Base-by-base conservation (phyloP, 1,140 invertebrate genomes). In the Caenorhabditis elegans region DNA sequence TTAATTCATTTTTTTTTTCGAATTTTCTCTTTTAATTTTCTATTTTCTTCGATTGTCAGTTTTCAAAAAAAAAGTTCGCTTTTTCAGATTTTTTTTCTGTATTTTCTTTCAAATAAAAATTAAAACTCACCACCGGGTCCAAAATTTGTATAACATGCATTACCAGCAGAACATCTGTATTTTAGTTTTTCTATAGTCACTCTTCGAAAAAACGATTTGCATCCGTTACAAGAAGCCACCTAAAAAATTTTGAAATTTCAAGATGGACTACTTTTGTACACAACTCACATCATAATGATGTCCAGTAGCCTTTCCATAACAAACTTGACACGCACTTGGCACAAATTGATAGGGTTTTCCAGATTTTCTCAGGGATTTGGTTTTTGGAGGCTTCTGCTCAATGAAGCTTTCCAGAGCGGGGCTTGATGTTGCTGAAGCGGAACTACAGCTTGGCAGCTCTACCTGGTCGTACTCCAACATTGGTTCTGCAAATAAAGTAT, bases 341-440 rank as follows among this genome's bases (percentile, higher is more conserved):
- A 70, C 60, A 22, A 70, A 70, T 70, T 70, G 60, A 70, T 70
- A 70, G 3, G 60, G 60, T 39, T 70, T 70, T 31, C 60, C 60
- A 6, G 60, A 70, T 39, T 70, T 70, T 43, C 60, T n/a, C 19
- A 34, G 53, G 1, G 53, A 6, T 60, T 34, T 60, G 0, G 53
- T 17, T 60, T 31, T 34, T 11, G 39, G 15, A 43, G 15, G 15
- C 39, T 43, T 43, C 39, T 28, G n/a, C n/a, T n/a, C n/a, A n/a
- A n/a, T n/a, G n/a, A n/a, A n/a, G n/a, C n/a, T n/a, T n/a, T n/a
- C n/a, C n/a, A n/a, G n/a, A n/a, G n/a, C n/a, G n/a, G n/a, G n/a
- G n/a, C n/a, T n/a, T n/a, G n/a, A n/a, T n/a, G n/a, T n/a, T n/a
- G n/a, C n/a, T n/a, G n/a, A n/a, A n/a, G 53, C 31, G 13, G 53